A percentile compares a stretch with the other conserved stretches of the same genome.
Conservation (phyloP, 2,113 vertebrate genomes). For the Phyllostomus hastatus region DNA sequence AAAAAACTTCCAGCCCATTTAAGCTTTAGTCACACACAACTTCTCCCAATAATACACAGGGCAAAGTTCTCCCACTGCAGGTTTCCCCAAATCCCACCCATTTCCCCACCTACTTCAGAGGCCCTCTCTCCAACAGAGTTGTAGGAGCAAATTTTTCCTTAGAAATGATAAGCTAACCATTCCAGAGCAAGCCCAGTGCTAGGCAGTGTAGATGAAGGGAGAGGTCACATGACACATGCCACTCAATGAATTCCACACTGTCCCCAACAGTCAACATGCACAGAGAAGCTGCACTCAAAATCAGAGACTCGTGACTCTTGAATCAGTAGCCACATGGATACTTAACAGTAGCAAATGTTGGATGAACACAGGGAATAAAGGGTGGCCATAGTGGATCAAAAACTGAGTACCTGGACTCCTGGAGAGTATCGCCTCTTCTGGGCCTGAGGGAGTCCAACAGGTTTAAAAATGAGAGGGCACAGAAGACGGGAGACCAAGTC, state of each 20-base stretch:
- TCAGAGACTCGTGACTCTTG: neutral
- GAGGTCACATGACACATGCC: slow-evolving; percentile 28
- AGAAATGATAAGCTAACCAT: neutral
- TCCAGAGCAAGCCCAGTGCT: slow-evolving; percentile 5
- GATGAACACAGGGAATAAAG: neutral
- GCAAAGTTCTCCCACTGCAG: neutral
- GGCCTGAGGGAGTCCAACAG: slow-evolving; percentile 85
- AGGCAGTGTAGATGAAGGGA: neutral
- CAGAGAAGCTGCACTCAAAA: slow-evolving; percentile 8
- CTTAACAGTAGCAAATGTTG: slow-evolving; percentile 18
- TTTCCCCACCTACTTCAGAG: neutral
- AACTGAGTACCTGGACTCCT: slow-evolving; percentile 91
- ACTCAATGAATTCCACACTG: neutral
- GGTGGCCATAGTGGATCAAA: neutral
- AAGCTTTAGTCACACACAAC: neutral
- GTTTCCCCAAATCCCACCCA: neutral
- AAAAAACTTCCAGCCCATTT: neutral
- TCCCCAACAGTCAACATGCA: slow-evolving; percentile 62
- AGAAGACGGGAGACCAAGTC: slow-evolving; percentile 75
- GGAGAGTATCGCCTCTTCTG: slow-evolving; percentile 97
- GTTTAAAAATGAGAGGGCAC: slow-evolving; percentile 80
- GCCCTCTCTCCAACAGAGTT: neutral
- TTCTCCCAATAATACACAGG: neutral
- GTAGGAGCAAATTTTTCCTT: neutral
- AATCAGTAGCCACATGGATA: slow-evolving; percentile 38